Evolutionary conservation across 2,113 vertebrate species (phyloP).

Genomic region (Calyptommatus sinebrachiatus): DNA sequence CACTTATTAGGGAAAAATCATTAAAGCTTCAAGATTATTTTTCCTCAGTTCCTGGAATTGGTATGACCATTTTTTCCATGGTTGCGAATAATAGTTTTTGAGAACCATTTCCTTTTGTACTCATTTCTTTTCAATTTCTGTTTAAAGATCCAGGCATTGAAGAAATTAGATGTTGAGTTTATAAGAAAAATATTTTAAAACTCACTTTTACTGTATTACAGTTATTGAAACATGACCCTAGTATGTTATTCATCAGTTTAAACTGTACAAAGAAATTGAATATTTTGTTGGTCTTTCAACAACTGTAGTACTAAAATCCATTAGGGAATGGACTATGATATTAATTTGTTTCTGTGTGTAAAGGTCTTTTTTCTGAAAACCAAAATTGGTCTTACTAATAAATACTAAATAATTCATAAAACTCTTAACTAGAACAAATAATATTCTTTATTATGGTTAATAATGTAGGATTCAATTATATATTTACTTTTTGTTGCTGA

Average conservation of each 20-base stretch:
- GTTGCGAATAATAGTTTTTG: slow-evolving; percentile 55
- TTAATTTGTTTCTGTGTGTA: slow-evolving; percentile 13
- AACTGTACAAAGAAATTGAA: slow-evolving; percentile 31
- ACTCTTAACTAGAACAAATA: not conserved
- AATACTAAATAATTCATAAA: no score
- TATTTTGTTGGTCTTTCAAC: slow-evolving; percentile 35
- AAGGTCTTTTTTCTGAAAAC: not conserved
- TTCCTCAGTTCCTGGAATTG: slow-evolving; percentile 38
- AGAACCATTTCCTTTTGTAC: slow-evolving; percentile 38
- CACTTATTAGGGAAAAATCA: not conserved
- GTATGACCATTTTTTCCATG: slow-evolving; percentile 54
- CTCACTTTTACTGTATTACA: slow-evolving; percentile 40
- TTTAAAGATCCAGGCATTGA: slow-evolving; percentile 51
- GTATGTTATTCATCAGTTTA: slow-evolving; percentile 23
- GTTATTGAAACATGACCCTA: slow-evolving; percentile 28
- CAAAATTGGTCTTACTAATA: not conserved
- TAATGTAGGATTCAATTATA: slow-evolving; percentile 47
- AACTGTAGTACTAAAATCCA: slow-evolving; percentile 14
- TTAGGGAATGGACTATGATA: not conserved
- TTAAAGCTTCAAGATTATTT: slow-evolving; percentile 29
- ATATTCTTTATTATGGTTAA: not conserved
- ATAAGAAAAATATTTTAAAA: slow-evolving; percentile 40
- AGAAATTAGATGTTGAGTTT: slow-evolving; percentile 34
- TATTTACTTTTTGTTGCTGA: slow-evolving; percentile 21
- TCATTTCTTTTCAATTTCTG: slow-evolving; percentile 45